Base-by-base conservation (phyloP, 64 coral and sea anemone species). In the Pachyseris speciosa region DNA sequence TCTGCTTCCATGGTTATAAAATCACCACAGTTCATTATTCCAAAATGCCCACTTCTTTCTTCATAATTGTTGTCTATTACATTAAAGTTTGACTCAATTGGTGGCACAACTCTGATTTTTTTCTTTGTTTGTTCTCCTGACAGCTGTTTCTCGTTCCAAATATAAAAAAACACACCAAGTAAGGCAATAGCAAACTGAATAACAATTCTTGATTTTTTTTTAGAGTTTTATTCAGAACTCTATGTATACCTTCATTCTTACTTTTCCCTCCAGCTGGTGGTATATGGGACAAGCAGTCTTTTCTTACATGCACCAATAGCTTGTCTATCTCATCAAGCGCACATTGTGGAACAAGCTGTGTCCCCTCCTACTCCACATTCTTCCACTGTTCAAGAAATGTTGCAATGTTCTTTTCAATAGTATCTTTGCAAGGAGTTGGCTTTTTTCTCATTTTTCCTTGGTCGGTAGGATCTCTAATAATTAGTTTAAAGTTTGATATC, bases 241-340 rank as follows among this genome's bases (percentile, higher is more conserved):
- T 89, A 31, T 89, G 87, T 22, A 89, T 76, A 61, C 87, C 73
- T 89, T 89, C 87, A 89, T 89, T 89, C 9, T 74, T 12, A 89
- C 29, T 42, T 13, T 52, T 80, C 40, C 73, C 73, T 61, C 87
- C 87, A 63, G 73, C 34, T 20, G 74, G 87, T 61, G 73, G 87
- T 41, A 89, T 89, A 16, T 80, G 34, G 47, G 87, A 89, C 64
- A 89, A 89, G 57, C 87, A 89, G 42, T 74, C 71, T 79, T 89
- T 89, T 78, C 72, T 80, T 64, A 89, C 59, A 89, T 89, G 59
- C 50, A 80, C 28, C 87, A 89, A 37, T 20, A 79, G 74, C 51
- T 89, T 89, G 39, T 89, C 74, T 89, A 89, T 42, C 57, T 89
- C 87, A 78, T 76, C 50, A 61, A 89, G 8, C 27, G 52, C 87